These are phyloP conservation scores for Lordiphosa fenestrarum DNA, from an alignment of 2,888 invertebrate genomes.

Conservation along the genomic window DNA sequence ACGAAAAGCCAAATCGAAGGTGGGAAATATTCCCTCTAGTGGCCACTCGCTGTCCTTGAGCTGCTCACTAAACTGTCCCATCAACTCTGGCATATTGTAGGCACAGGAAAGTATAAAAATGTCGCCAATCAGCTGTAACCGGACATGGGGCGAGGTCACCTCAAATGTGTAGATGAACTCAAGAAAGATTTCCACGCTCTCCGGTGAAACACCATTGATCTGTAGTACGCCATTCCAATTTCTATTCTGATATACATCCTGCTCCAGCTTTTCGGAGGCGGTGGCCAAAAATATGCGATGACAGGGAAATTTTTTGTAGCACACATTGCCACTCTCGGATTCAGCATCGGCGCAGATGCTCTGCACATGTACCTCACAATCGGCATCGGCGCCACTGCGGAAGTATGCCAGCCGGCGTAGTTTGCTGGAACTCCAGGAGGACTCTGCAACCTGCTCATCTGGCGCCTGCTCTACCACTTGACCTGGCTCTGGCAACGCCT, in stretches of 20 bases:
- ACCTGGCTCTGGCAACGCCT: not conserved
- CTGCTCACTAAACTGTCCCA: slow-evolving; percentile 21
- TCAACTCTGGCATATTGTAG: slow-evolving; percentile 47
- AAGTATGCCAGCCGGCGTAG: slow-evolving; percentile 41
- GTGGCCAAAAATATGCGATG: slow-evolving; percentile 54
- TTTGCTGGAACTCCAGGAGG: slow-evolving; percentile 7
- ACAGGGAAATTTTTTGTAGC: slow-evolving; percentile 49
- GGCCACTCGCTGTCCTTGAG: slow-evolving; percentile 37
- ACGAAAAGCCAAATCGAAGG: slow-evolving; percentile 47
- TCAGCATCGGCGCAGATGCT: not conserved
- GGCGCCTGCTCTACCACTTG: not conserved
- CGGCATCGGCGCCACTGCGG: slow-evolving; percentile 33
- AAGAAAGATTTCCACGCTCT: slow-evolving; percentile 51
- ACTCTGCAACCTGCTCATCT: not conserved
- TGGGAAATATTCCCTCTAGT: slow-evolving; percentile 36
- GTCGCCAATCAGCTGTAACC: slow-evolving; percentile 27
- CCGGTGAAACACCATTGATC: slow-evolving; percentile 48
- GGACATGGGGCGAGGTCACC: slow-evolving; percentile 13
- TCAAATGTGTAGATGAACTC: slow-evolving; percentile 56
- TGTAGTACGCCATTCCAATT: slow-evolving; percentile 52
- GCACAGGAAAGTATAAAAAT: slow-evolving; percentile 45
- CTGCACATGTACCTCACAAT: slow-evolving; percentile 50
- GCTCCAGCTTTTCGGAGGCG: slow-evolving; percentile 47
- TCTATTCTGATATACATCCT: slow-evolving; percentile 43
- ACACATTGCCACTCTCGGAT: slow-evolving; percentile 17